Conservation (phyloP, 2,797 vertebrate genomes). For the Siniperca obscura region DNA sequence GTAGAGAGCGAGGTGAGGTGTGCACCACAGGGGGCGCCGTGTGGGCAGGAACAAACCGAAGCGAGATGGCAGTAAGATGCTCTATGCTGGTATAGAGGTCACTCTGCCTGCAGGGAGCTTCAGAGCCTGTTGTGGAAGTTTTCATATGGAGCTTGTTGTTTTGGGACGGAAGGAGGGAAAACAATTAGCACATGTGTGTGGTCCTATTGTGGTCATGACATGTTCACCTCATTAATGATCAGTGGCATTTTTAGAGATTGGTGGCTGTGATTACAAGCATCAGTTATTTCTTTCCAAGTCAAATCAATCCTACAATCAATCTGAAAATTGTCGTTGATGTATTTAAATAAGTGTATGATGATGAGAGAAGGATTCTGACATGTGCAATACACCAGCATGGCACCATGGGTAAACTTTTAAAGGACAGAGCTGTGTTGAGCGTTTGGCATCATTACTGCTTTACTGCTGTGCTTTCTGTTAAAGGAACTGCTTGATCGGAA, state of each 20-base stretch:
- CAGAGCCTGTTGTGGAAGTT: constrained; percentile 26
- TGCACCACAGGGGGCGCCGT: constrained; percentile 49
- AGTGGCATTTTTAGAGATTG: neutral
- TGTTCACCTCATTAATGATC: neutral
- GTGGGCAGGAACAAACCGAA: constrained; percentile 51
- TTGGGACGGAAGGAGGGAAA: neutral
- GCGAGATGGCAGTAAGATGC: constrained; percentile 35
- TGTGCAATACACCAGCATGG: neutral
- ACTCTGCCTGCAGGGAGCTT: constrained; percentile 40
- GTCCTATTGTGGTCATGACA: neutral
- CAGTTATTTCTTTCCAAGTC: neutral
- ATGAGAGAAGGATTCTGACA: neutral
- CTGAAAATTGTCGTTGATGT: neutral
- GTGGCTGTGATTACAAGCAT: neutral
- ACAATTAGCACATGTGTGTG: neutral
- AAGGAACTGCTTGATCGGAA: constrained; percentile 12
- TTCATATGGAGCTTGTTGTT: constrained; percentile 17
- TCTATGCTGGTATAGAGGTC: constrained; percentile 43
- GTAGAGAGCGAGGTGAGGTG: constrained; percentile 51
- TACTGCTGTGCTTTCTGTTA: constrained; percentile 16
- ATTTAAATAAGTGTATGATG: neutral
- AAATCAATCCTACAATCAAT: neutral
- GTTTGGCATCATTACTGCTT: constrained; percentile 26
- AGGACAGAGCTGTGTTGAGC: neutral
- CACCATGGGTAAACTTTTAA: constrained; percentile 7